Evolutionary conservation across 2,797 vertebrate species (phyloP), one percentile per base, ranked within the genome.

Genomic region (Coreius guichenoti): DNA sequence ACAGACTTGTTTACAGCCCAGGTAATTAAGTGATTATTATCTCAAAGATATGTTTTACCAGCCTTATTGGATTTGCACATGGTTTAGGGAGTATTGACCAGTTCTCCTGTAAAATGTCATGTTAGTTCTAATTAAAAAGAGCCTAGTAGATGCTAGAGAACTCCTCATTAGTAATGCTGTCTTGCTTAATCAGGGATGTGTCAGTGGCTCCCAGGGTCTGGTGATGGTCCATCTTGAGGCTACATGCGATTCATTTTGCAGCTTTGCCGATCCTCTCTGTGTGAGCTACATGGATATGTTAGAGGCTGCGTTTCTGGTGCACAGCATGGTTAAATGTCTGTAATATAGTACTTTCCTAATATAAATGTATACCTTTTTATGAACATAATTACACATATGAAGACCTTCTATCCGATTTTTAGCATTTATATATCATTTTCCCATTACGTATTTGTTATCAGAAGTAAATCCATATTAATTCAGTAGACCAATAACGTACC

Each of bases 21-120:
- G 76, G 86, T 82, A 85, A 85, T 87, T 82, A 87, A 81, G 80
- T 85, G 87, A 85, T 85, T 85, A 77, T 85, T 85, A 87, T 87
- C 87, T 85, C 67, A 56, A 79, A 72, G 74, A 87, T 85, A 72
- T 82, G 73, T 79, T 79, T 80, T 82, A 84, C 73, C 80, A 78
- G 67, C 43, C 67, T 29, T 87, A 78, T 70, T 82, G 86, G 65
- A 73, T 80, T 47, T 80, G 51, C 67, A 54, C 31, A 29, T 61
- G 82, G 45, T 77, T 81, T 82, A 73, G 31, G 45, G 45, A 29
- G n/a, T 85, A 79, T 87, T 84, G 82, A 81, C 78, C 77, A 80
- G 58, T 84, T 63, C 54, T 81, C 51, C 29, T 47, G 33, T 77
- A 70, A 70, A 76, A 84, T 81, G 78, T 70, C 83, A 85, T 81